Conservation (phyloP, 2,113 vertebrate species). For the Macroglossus sobrinus region DNA sequence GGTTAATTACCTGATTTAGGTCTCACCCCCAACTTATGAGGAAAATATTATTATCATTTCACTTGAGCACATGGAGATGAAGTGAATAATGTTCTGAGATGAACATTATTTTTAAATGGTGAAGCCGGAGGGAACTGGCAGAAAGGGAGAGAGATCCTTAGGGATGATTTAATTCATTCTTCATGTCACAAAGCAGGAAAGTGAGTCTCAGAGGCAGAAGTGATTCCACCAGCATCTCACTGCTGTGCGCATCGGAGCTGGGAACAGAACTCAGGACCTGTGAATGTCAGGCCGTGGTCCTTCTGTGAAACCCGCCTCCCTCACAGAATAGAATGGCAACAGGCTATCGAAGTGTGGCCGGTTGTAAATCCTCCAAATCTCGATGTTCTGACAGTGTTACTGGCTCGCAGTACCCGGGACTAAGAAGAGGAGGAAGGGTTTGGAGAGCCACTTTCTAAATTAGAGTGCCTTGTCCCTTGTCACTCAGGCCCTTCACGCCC, state of each 20-base stretch:
- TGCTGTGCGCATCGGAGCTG: neutral
- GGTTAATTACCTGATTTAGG: neutral
- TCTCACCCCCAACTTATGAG: neutral
- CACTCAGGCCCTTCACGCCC: neutral
- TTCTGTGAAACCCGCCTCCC: neutral
- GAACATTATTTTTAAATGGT: neutral
- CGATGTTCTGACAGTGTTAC: neutral
- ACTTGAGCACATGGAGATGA: neutral
- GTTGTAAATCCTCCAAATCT: neutral
- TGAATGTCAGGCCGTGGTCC: fast-evolving
- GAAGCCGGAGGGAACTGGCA: neutral
- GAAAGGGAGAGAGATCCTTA: neutral
- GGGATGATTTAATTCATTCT: neutral
- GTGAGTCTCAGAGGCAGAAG: neutral
- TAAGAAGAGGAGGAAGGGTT: neutral
- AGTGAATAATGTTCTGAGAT: neutral
- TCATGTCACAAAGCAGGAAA: neutral
- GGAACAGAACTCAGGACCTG: neutral
- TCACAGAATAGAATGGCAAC: fast-evolving
- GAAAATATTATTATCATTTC: neutral
- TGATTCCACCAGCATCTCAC: neutral
- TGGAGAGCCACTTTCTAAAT: neutral
- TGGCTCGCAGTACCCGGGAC: neutral
- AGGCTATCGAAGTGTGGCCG: neutral
- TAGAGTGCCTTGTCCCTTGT: neutral